Evolutionary conservation across 2,113 vertebrate genomes (phyloP).

Genomic region (Hippoglossus stenolepis): DNA sequence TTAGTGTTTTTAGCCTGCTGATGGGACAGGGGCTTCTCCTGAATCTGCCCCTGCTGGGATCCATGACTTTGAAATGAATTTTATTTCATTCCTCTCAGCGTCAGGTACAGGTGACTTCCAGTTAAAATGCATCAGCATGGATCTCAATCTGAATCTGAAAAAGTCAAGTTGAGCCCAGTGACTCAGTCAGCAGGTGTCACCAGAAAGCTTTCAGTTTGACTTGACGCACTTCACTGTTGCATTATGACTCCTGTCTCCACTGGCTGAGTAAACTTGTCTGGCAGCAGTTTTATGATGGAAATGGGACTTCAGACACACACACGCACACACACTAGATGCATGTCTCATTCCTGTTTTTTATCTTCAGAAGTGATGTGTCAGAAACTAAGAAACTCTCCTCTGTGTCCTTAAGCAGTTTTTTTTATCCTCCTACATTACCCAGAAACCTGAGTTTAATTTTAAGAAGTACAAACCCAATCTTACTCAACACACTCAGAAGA

Average conservation of each 20-base stretch:
- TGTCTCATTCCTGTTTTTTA: no score
- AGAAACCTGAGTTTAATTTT: background rate
- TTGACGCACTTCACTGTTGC: constrained; percentile 12
- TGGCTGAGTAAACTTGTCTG: constrained; percentile 45
- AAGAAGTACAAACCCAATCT: background rate
- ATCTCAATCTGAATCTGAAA: background rate
- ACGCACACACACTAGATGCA: background rate
- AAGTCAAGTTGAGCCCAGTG: background rate
- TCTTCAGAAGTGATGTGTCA: background rate
- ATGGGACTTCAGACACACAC: background rate
- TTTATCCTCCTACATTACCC: background rate
- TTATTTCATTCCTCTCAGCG: background rate
- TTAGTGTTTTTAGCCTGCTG: background rate
- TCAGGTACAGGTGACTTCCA: background rate
- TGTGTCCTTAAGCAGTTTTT: background rate
- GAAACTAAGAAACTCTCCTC: background rate
- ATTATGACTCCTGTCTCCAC: constrained; percentile 36
- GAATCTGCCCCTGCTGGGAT: no score
- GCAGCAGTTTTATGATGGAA: constrained; percentile 21
- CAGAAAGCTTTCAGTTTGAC: constrained; percentile 42
- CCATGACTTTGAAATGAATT: no score
- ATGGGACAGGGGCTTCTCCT: no score
- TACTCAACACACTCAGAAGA: constrained; percentile 24
- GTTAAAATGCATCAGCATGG: background rate
- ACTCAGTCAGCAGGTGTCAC: constrained; percentile 66